These are phyloP conservation scores for Limnephilus lunatus DNA, from an alignment of 2,888 invertebrate genomes.

Conservation along the genomic window DNA sequence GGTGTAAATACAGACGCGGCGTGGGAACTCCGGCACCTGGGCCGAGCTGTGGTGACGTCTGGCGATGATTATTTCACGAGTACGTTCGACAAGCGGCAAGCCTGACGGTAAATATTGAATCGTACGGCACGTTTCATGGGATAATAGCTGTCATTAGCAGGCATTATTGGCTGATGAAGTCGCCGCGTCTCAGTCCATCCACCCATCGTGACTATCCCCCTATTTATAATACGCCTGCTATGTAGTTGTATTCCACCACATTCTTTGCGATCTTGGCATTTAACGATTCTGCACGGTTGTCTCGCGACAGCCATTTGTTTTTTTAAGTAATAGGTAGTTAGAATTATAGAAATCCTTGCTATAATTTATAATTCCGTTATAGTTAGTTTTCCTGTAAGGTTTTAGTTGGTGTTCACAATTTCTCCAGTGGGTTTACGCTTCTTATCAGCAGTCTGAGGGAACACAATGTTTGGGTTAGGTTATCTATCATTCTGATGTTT, in stretches of 20 bases:
- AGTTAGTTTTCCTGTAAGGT: not conserved
- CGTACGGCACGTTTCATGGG: not conserved
- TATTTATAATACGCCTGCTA: not conserved
- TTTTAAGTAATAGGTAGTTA: not conserved
- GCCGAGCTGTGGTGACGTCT: not conserved
- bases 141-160: not conserved
- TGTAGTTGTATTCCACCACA: not conserved
- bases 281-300: not conserved
- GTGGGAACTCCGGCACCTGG: not conserved
- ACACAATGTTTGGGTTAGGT: not conserved
- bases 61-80: not conserved
- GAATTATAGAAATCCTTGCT: not conserved
- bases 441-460: not conserved
- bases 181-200: not conserved
- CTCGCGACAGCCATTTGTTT: not conserved
- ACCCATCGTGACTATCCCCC: not conserved
- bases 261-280: not conserved
- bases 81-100: not conserved
- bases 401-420: not conserved
- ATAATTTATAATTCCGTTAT: not conserved
- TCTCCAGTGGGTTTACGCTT: not conserved
- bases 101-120: not conserved
- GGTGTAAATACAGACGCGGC: not conserved
- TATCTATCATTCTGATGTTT: not conserved
- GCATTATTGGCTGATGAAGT: not conserved